A percentile compares a stretch with the other conserved stretches of the same genome.
phyloP scores from a whole-genome alignment of 2,888 invertebrate species.

The Stramonita haemastoma region DNA sequence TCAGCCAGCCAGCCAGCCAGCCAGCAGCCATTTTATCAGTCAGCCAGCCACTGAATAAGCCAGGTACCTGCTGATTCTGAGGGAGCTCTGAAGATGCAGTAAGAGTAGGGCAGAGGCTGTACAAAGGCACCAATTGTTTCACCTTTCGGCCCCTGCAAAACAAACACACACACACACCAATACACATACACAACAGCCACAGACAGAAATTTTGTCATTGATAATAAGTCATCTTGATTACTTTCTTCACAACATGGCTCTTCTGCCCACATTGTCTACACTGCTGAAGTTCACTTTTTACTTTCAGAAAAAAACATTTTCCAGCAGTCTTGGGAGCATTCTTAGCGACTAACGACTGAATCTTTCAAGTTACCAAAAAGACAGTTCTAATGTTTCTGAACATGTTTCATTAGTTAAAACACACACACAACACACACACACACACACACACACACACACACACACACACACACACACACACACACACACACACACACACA shows the following conservation, averaged over 20 bases:
- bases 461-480: background rate
- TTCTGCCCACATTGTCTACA: too few species aligned
- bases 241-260: too few species aligned
- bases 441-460: background rate
- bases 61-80: constrained; percentile 90
- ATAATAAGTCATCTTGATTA: too few species aligned
- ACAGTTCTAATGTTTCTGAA: too few species aligned
- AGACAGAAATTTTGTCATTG: background rate
- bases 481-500: too few species aligned
- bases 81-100: constrained; percentile 94
- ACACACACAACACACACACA: background rate
- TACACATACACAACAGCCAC: background rate
- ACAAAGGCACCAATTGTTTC: constrained; percentile 96
- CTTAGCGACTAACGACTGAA: too few species aligned
- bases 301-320: too few species aligned
- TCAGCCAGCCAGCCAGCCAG: background rate
- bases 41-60: background rate
- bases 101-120: constrained; percentile 93
- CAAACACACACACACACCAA: background rate
- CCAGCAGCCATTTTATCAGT: background rate
- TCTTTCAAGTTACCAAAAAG: too few species aligned
- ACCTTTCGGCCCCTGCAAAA: constrained; percentile 88
- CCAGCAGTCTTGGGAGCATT: too few species aligned
- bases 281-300: too few species aligned
- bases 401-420: background rate